phyloP scores from a whole-genome alignment of 2,797 vertebrate species.

The Geotrypetes seraphini region DNA sequence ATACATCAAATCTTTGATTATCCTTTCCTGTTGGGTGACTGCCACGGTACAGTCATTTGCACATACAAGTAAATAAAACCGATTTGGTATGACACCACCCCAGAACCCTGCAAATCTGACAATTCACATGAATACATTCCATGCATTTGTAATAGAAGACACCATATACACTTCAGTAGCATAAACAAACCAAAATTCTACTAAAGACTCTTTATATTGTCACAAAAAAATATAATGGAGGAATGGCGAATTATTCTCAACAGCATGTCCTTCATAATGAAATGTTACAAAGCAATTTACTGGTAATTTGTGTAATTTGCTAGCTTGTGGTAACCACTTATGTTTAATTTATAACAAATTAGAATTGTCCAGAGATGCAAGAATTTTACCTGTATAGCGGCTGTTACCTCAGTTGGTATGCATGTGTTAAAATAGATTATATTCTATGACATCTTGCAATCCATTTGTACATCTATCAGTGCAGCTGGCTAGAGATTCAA shows the following conservation, averaged over 20 bases:
- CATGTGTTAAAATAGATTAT: background rate
- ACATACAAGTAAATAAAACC: background rate
- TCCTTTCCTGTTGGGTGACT: too few species aligned
- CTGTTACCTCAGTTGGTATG: background rate
- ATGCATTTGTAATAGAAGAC: background rate
- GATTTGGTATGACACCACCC: background rate
- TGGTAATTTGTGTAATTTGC: conserved; percentile 16
- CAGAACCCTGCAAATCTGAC: background rate
- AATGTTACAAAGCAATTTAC: conserved; percentile 21
- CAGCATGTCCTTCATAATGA: conserved; percentile 11
- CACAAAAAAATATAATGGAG: background rate
- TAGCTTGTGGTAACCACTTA: conserved; percentile 17
- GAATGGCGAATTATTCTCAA: background rate
- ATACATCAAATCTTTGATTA: too few species aligned
- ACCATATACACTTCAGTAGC: too few species aligned
- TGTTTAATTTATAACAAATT: conserved; percentile 15
- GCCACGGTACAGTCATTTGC: too few species aligned
- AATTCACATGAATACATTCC: background rate
- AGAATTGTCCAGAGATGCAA: conserved; percentile 2
- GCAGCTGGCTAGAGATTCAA: background rate
- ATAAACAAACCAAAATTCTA: background rate
- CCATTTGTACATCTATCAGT: background rate
- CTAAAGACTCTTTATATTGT: background rate
- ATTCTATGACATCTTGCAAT: background rate
- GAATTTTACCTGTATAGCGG: conserved; percentile 7